phyloP scores from a whole-genome alignment of 2,888 invertebrate species.

The Dascillus cervinus region DNA sequence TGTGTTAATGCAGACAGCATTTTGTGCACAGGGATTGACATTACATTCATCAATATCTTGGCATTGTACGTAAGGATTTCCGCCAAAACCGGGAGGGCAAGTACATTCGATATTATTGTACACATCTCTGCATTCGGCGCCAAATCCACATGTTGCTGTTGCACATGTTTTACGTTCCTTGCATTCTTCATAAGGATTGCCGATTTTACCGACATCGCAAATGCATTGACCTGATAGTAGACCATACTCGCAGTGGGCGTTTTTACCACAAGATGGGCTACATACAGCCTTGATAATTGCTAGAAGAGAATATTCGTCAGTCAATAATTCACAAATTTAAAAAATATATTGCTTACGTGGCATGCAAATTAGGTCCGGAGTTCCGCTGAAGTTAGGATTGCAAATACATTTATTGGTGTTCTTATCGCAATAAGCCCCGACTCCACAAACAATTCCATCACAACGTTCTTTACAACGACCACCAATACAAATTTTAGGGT shows the following conservation, averaged over 20 bases:
- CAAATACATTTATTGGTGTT: constrained; percentile 78
- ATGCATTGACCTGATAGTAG: constrained; percentile 68
- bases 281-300: constrained; percentile 73
- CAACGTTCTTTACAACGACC: constrained; percentile 86
- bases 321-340: background rate
- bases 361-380: constrained; percentile 83
- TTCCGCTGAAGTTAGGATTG: constrained; percentile 79
- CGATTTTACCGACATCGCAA: constrained; percentile 75
- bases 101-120: constrained; percentile 69
- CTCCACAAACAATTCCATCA: constrained; percentile 78
- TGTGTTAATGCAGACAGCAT: constrained; percentile 85
- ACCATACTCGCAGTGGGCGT: constrained; percentile 84
- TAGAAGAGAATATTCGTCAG: constrained; percentile 36
- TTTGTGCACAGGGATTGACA: constrained; percentile 68
- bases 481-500: constrained; percentile 74
- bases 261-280: constrained; percentile 69
- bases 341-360: constrained; percentile 62
- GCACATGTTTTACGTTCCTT: constrained; percentile 64
- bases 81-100: constrained; percentile 75
- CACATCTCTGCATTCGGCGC: constrained; percentile 73
- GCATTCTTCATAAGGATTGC: constrained; percentile 83
- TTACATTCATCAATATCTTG: constrained; percentile 78
- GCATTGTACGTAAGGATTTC: constrained; percentile 82
- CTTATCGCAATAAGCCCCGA: constrained; percentile 80
- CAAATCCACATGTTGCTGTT: constrained; percentile 64